Base-by-base conservation (phyloP, 35 echinoderm and acorn worm species). In the Heliocidaris tuberculata region DNA sequence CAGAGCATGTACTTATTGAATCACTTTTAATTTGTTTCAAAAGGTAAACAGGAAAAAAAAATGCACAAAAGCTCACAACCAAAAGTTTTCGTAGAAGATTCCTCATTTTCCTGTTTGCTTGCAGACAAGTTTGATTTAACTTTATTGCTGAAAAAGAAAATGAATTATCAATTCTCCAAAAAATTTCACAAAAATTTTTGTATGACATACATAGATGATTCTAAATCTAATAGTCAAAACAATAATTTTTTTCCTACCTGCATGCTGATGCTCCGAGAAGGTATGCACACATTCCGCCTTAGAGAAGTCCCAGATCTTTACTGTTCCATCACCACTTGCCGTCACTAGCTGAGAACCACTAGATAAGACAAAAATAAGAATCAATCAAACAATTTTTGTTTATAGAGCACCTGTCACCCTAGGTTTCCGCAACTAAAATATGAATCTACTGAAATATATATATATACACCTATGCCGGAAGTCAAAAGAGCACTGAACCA, bases 221-320 rank as follows among this genome's bases (percentile, higher is more conserved):
- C 0, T 78, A 19, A 78, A 78, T 78, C 21, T 78, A 12, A 56
- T 11, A 11, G 52, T 56, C 65, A 78, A 27, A 7, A 42, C 35
- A 42, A 6, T 78, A 11, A 13, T 56, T 10, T 56, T 19, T 48
- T 47, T 6, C 87, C 47, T 78, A 97, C 98, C 98, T 92, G 98
- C 97, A 97, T 99, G 98, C 32, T 97, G 97, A 59, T 99, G 98
- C 50, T 97, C 97, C 32, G 98, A 96, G 87, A 99, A 99, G 52
- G 98, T 99, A 91, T 99, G 98, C 2, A 99, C 97, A 97, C 98
- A 99, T 78, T 99, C 98, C 47, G 98, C 98, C 60, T 99, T 97
- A 85, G 98, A 99, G 95, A 99, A 97, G 49, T 99, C 98, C 98
- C 98, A 99, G 30, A 99, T 99, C 90, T 99, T 99, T 16, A 99